Base-by-base conservation (phyloP, 2,113 vertebrate genomes). In the Tamias sibiricus region DNA sequence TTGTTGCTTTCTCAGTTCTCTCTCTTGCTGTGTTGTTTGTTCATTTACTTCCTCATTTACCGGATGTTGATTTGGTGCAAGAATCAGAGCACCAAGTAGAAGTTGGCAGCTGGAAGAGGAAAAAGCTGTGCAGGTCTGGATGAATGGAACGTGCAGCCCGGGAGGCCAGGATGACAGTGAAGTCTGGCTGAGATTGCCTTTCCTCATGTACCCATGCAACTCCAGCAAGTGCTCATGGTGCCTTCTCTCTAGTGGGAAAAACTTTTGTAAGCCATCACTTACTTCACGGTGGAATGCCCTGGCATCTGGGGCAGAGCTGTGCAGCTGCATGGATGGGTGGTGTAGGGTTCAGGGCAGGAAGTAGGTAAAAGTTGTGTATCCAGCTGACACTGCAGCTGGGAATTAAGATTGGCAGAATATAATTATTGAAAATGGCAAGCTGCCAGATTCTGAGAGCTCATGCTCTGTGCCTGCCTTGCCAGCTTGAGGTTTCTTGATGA, bases 361-460 rank as follows among this genome's bases (percentile, higher is more conserved):
- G 11, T 71, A 6, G 95, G 49, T 83, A 42, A 32, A 81, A 92
- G 28, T 59, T 76, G 17, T 47, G 62, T 6, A 52, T 40, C 47
- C 87, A 92, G 86, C 94, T 96, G 96, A 93, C 79, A 66, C 2
- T 93, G 89, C 91, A 97, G 82, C 95, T 90, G 91, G n/a, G 90
- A 92, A 79, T 88, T 79, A 81, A 94, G 95, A 95, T 16, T 12
- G 91, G 62, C 83, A 82, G 86, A 86, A 94, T 74, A 26, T 91
- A 96, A 93, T 96, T 96, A 89, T 9, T 87, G 85, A n/a, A 89
- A 68, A n/a, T 92, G 95, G 92, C 92, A 88, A 83, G 66, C 68
- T 10, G 42, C 83, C 87, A 97, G 64, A 22, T 35, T 85, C 52
- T 37, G 68, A n/a, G 77, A 80, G 64, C 75, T 91, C 54, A 8